Evolutionary conservation across 2,113 vertebrate genomes (phyloP), one percentile per base, ranked within the genome.

Genomic region (Myrmophylax atrothorax): DNA sequence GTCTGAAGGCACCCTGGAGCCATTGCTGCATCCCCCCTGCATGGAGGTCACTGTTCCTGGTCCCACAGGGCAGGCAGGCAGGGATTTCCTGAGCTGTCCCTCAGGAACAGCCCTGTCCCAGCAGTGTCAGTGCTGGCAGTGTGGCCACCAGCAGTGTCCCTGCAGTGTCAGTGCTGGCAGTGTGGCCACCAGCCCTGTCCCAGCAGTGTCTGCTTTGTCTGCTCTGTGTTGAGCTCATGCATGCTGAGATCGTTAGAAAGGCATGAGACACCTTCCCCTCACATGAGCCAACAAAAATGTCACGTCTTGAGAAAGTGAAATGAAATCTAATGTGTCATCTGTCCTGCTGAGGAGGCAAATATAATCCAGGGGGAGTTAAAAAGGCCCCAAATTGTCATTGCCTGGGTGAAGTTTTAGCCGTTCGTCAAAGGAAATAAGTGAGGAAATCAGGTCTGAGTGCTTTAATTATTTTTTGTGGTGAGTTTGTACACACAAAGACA

Each of bases 201-300:
- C 38, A 40, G 40, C 40, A 40, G 40, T 6, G 40, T 42, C 40
- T 14, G 79, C 93, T 90, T 60, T 80, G 73, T 52, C 68, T 64
- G 90, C 68, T 90, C 72, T 22, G 8, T 14, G 72, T 55, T 12
- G 10, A 67, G 90, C 40, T 94, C 90, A 74, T 74, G 89, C 90
- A 9, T 47, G 81, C 6, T 2, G 20, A 72, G 60, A 69, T 19
- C 69, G 85, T 74, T 13, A 84, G 79, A 86, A 70, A 95, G 60
- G 78, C 82, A 25, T 35, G 52, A 86, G 94, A 52, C 14, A 59
- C 93, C 76, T 92, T 95, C 79, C 85, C 90, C 23, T 92, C 55
- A 2, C 44, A 9, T 0, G 56, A 96, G 92, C 93, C 94, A 94
- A 96, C 85, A 86, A 83, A 92, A 95, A 93, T 96, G 92, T 91